Conservation (phyloP, 2,797 vertebrate genomes). For the Eutrigla gurnardus region DNA sequence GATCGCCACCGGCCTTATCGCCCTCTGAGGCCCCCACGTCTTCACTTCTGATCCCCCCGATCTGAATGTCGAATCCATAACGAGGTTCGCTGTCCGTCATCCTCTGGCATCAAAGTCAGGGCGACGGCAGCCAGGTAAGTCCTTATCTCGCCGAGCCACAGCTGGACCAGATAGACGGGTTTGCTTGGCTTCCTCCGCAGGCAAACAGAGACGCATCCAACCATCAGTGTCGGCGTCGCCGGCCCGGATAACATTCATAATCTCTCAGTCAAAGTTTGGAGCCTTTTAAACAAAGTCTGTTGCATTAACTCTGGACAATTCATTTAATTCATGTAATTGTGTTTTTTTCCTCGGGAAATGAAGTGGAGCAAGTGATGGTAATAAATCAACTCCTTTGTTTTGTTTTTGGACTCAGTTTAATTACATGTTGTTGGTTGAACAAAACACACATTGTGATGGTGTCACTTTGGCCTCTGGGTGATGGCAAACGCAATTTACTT, state of each 20-base stretch:
- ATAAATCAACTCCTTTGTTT: slow-evolving; percentile 1
- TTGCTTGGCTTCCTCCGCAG: slow-evolving; percentile 1
- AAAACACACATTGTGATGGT: no score
- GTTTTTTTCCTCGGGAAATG: background rate
- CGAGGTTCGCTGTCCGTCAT: slow-evolving; percentile 57
- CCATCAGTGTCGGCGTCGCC: slow-evolving; percentile 22
- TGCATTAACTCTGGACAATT: background rate
- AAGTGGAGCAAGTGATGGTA: background rate
- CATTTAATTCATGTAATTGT: background rate
- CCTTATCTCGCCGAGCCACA: slow-evolving; percentile 61
- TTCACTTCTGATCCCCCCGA: slow-evolving; percentile 44
- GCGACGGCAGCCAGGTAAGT: slow-evolving; percentile 48
- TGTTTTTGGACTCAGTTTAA: background rate
- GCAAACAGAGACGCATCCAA: slow-evolving; percentile 4
- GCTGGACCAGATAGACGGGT: slow-evolving; percentile 34
- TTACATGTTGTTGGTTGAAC: background rate
- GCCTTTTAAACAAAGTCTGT: background rate
- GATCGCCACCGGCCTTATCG: background rate
- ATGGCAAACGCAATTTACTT: no score
- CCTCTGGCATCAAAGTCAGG: slow-evolving; percentile 50
- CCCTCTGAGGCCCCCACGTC: slow-evolving; percentile 25
- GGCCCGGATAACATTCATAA: background rate
- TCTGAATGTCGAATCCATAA: slow-evolving; percentile 67
- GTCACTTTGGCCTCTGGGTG: no score
- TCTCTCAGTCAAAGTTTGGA: slow-evolving; percentile 8